These are phyloP conservation scores for Phengaris alcon DNA, from an alignment of 2,888 invertebrate genomes.

Conservation along the genomic window DNA sequence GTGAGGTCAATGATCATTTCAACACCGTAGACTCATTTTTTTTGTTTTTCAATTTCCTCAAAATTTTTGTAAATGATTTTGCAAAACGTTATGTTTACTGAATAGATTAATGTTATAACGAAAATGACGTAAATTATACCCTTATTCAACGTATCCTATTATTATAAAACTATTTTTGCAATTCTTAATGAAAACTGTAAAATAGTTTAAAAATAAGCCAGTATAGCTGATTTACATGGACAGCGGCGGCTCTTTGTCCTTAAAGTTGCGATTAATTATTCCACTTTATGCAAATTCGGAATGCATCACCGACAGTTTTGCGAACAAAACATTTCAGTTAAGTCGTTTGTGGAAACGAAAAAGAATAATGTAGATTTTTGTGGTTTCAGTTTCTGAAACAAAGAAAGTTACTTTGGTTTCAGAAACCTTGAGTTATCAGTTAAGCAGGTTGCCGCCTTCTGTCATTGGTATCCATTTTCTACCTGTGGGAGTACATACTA, in stretches of 20 bases:
- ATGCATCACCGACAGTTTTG: not conserved
- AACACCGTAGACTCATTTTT: too few relatives aligned
- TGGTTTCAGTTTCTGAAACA: not conserved
- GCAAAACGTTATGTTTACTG: too few relatives aligned
- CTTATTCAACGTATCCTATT: not conserved
- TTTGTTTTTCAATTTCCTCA: too few relatives aligned
- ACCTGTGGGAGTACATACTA: too few relatives aligned
- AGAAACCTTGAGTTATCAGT: not conserved
- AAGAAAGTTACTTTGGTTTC: not conserved
- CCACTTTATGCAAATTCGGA: constrained; percentile 66
- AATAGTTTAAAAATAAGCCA: constrained; percentile 46
- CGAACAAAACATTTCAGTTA: constrained; percentile 7
- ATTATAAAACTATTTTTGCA: not conserved
- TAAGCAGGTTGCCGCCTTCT: too few relatives aligned
- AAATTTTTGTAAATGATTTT: too few relatives aligned
- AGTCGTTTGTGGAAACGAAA: constrained; percentile 10
- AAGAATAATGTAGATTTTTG: constrained; percentile 2
- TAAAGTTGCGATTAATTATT: constrained; percentile 76
- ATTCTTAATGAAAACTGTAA: constrained; percentile 33
- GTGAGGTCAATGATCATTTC: too few relatives aligned
- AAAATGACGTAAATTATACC: not conserved
- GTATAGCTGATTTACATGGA: constrained; percentile 72
- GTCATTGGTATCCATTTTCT: too few relatives aligned
- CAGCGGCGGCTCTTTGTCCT: constrained; percentile 69
- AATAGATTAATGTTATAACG: too few relatives aligned